Evolutionary conservation across 2,888 invertebrate genomes (phyloP).

Genomic region (Strigamia transsilvanica): DNA sequence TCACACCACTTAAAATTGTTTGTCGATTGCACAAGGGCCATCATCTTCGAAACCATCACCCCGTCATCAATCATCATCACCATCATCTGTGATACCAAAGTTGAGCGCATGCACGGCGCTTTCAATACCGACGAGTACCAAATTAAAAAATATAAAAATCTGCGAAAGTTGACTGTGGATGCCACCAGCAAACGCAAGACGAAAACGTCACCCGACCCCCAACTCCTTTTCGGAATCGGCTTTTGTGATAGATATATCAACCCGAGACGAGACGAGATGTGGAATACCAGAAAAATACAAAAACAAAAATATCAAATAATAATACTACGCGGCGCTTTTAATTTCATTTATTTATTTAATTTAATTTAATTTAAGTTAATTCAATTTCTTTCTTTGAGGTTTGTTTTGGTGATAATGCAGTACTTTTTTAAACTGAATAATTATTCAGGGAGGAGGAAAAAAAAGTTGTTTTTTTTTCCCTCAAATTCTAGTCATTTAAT

Average conservation of each 20-base stretch:
- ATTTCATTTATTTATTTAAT: not conserved
- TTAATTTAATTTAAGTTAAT: not conserved
- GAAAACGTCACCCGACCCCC: not conserved
- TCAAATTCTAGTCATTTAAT: slow-evolving; percentile 38
- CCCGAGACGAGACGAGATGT: slow-evolving; percentile 1
- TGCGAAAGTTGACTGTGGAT: slow-evolving; percentile 18
- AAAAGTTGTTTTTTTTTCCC: not conserved
- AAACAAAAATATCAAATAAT: not conserved
- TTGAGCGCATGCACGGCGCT: not conserved
- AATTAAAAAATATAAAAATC: slow-evolving; percentile 8
- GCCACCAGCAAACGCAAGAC: slow-evolving; percentile 29
- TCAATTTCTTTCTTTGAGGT: not conserved
- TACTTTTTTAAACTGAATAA: not conserved
- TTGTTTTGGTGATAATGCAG: not conserved
- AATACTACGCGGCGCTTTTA: not conserved
- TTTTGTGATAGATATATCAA: slow-evolving; percentile 31
- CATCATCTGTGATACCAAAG: slow-evolving; percentile 3
- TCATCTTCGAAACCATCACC: not conserved
- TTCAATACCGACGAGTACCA: not conserved
- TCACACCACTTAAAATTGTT: slow-evolving; percentile 37
- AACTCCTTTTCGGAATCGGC: not conserved
- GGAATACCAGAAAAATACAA: not conserved
- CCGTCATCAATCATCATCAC: not conserved
- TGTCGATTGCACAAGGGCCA: slow-evolving; percentile 41
- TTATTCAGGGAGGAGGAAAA: not conserved